These are phyloP conservation scores for Procambarus virginalis DNA, from an alignment of 1,140 invertebrate species.

Conservation along the genomic window DNA sequence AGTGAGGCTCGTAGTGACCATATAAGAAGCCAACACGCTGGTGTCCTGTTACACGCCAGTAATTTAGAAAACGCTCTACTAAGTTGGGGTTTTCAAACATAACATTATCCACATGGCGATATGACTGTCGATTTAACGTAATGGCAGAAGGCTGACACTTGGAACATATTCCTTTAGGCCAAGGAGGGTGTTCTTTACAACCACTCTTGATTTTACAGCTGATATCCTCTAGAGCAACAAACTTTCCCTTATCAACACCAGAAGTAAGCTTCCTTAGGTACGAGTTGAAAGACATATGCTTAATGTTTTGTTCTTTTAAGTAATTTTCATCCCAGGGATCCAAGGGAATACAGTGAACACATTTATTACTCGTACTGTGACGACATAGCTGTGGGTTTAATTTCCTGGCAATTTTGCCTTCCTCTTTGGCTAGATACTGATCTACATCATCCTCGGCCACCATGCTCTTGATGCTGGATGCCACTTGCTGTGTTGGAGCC, in stretches of 20 bases:
- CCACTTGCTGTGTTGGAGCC: slow-evolving; percentile 31
- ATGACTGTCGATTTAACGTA: slow-evolving; percentile 93
- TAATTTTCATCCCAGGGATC: too few relatives aligned
- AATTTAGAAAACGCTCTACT: slow-evolving; percentile 96
- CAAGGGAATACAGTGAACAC: too few relatives aligned
- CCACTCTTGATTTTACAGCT: too few relatives aligned
- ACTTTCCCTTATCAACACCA: too few relatives aligned
- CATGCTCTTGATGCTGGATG: slow-evolving; percentile 52
- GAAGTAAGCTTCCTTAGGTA: too few relatives aligned
- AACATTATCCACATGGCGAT: slow-evolving; percentile 98
- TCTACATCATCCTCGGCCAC: slow-evolving; percentile 90
- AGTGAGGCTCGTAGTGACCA: slow-evolving; percentile 93
- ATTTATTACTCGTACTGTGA: slow-evolving; percentile 68
- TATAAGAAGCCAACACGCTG: slow-evolving; percentile 96
- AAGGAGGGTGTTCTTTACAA: too few relatives aligned
- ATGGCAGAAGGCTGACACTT: slow-evolving; percentile 98
- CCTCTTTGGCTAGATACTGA: slow-evolving; percentile 83
- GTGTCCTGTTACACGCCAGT: slow-evolving; percentile 95
- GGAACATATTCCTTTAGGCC: too few relatives aligned
- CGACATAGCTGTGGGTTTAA: slow-evolving; percentile 86
- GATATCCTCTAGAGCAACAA: too few relatives aligned
- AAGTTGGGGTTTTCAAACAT: slow-evolving; percentile 96
- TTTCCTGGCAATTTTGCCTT: slow-evolving; percentile 92
- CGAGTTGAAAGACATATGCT: too few relatives aligned
- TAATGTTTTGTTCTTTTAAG: too few relatives aligned